Base-by-base conservation (phyloP, 2,888 invertebrate species). In the Sinopyrophorus schimmeli region DNA sequence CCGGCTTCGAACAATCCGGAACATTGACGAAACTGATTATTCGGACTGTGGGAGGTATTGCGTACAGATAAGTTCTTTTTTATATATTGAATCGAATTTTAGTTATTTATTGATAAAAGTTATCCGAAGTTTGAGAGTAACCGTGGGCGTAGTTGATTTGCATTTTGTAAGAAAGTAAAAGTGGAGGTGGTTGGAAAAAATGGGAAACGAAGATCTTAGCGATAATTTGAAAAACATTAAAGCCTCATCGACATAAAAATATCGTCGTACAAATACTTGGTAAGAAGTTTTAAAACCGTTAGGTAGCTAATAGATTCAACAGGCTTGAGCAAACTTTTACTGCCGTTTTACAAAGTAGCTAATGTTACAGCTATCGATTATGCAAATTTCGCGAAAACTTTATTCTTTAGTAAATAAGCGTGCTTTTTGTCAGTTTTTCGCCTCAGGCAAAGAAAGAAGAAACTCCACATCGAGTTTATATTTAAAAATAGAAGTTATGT, bases 341-440 rank as follows among this genome's bases (percentile, higher is more conserved):
- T 30, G 44, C 44, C 41, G 53, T 53, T 48, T 44, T 53, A 53
- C 53, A 53, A 47, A 50, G 50, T 50, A 44, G 50, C 46, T 51
- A 51, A 51, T 47, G 54, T 51, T 51, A 44, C 42, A 28, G 50
- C 26, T 51, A 50, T 54, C 50, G 54, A 54, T 54, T 54, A 54
- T 54, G 54, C 17, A 54, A 54, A 54, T 54, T 41, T 44, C 20
- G 6, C 14, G 34, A 51, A 46, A 51, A n/a, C 35, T 51, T 46
- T 46, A 46, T 50, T 34, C 39, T 38, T 28, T 34, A 44, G 44
- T 30, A 34, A 35, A 43, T 50, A 44, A 50, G 44, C 34, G 38
- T 24, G 38, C 40, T 50, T 50, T 50, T 39, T 11, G 38, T 30
- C 35, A 27, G n/a, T 31, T 43, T 49, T 47, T 49, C 43, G n/a